phyloP scores from a whole-genome alignment of 2,113 vertebrate species.

The Trematomus loennbergii region DNA sequence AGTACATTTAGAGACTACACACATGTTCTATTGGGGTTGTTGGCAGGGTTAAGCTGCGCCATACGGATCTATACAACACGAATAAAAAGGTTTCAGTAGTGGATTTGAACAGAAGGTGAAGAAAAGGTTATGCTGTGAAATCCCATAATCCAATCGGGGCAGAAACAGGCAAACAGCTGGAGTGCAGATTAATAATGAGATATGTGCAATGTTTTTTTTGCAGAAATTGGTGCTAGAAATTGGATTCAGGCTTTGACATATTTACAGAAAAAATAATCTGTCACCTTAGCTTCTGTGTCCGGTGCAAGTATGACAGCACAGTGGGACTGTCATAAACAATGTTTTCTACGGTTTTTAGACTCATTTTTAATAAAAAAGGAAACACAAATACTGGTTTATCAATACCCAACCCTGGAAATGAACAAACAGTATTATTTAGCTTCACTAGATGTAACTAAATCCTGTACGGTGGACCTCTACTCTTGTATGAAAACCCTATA shows the following conservation, averaged over 20 bases:
- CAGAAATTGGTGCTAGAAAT: too few relatives aligned
- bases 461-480: too few relatives aligned
- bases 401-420: too few relatives aligned
- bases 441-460: too few relatives aligned
- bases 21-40: not conserved
- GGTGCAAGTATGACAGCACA: not conserved
- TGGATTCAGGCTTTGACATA: too few relatives aligned
- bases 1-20: slow-evolving; percentile 8
- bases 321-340: not conserved
- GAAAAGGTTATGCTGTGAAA: slow-evolving; percentile 31
- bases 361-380: too few relatives aligned
- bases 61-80: not conserved
- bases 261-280: too few relatives aligned
- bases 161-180: slow-evolving; percentile 10
- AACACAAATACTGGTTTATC: too few relatives aligned
- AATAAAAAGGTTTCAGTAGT: slow-evolving; percentile 10
- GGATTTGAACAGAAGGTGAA: slow-evolving; percentile 1
- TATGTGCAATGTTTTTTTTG: not conserved
- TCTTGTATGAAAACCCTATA: too few relatives aligned
- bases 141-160: slow-evolving; percentile 14
- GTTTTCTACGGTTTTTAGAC: too few relatives aligned
- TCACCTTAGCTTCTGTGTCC: too few relatives aligned
- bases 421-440: too few relatives aligned
- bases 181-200: slow-evolving; percentile 2
- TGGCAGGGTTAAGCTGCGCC: slow-evolving; percentile 29